phyloP scores from a whole-genome alignment of 2,797 vertebrate species.

The Falco biarmicus region DNA sequence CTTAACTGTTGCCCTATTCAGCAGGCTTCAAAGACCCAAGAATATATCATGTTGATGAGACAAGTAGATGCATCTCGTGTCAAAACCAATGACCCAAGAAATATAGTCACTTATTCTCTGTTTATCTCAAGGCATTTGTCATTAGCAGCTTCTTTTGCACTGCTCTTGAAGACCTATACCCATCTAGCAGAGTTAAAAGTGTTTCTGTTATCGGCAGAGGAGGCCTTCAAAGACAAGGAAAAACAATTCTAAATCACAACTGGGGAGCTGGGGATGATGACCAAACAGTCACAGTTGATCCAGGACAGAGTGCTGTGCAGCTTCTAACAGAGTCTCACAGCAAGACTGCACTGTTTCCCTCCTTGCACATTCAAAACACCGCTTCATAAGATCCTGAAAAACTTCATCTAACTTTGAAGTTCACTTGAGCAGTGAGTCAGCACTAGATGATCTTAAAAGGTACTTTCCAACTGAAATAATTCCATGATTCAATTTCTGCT shows the following conservation, averaged over 20 bases:
- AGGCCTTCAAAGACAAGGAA: neutral
- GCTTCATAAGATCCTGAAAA: neutral
- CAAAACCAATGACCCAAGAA: neutral
- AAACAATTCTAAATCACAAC: too few species aligned
- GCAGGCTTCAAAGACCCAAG: neutral
- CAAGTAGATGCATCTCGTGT: neutral
- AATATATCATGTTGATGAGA: neutral
- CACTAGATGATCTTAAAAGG: neutral
- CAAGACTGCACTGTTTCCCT: rapidly evolving
- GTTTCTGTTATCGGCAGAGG: neutral
- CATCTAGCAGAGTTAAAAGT: rapidly evolving
- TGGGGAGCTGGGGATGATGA: neutral
- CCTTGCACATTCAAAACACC: neutral
- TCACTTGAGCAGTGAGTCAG: neutral
- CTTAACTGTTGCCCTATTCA: neutral
- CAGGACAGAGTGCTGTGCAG: neutral
- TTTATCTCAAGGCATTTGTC: neutral
- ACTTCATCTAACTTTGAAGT: neutral
- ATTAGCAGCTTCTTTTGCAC: neutral
- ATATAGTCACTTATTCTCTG: neutral
- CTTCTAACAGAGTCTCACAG: neutral
- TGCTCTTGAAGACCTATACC: neutral
- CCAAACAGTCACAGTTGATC: neutral
- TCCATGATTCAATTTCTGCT: neutral
- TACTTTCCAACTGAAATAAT: neutral